These are phyloP conservation scores for Danio choprae DNA, from an alignment of 2,797 vertebrate species.

Conservation along the genomic window DNA sequence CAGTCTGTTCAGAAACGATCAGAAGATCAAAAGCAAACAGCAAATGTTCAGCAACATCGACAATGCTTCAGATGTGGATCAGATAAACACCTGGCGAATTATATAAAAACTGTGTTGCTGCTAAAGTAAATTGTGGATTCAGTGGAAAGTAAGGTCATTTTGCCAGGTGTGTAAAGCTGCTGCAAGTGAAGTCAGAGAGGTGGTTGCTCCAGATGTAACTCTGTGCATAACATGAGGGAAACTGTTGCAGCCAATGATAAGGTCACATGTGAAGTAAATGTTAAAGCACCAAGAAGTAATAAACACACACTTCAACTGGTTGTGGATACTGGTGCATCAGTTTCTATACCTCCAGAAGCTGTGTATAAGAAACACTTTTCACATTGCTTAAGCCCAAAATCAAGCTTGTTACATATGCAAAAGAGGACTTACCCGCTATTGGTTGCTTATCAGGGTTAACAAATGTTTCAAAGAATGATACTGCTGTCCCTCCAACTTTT, in stretches of 20 bases:
- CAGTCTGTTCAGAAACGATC: not conserved
- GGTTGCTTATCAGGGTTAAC: slow-evolving; percentile 7
- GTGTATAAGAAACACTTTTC: slow-evolving; percentile 27
- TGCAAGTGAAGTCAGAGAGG: slow-evolving; percentile 25
- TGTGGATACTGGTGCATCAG: slow-evolving; percentile 21
- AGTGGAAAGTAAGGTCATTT: too few species aligned
- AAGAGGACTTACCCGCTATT: slow-evolving; percentile 14
- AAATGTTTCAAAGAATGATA: not conserved
- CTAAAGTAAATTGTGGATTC: too few species aligned
- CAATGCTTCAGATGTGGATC: not conserved
- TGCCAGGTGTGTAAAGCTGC: too few species aligned
- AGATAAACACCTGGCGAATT: not conserved
- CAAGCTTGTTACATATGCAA: slow-evolving; percentile 2
- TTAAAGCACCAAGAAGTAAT: slow-evolving; percentile 32
- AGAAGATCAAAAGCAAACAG: not conserved
- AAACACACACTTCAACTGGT: slow-evolving; percentile 7
- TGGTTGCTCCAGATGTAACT: slow-evolving; percentile 7
- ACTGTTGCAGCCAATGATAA: slow-evolving; percentile 6
- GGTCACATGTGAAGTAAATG: slow-evolving; percentile 19
- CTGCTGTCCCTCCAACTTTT: not conserved
- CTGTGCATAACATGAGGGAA: slow-evolving; percentile 19
- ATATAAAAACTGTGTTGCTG: not conserved
- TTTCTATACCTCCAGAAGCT: slow-evolving; percentile 12
- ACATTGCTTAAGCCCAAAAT: not conserved
- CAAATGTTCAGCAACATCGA: not conserved